Evolutionary conservation across 2,888 invertebrate genomes (phyloP), one percentile per base, ranked within the genome.

Genomic region (Cheilosia soror): DNA sequence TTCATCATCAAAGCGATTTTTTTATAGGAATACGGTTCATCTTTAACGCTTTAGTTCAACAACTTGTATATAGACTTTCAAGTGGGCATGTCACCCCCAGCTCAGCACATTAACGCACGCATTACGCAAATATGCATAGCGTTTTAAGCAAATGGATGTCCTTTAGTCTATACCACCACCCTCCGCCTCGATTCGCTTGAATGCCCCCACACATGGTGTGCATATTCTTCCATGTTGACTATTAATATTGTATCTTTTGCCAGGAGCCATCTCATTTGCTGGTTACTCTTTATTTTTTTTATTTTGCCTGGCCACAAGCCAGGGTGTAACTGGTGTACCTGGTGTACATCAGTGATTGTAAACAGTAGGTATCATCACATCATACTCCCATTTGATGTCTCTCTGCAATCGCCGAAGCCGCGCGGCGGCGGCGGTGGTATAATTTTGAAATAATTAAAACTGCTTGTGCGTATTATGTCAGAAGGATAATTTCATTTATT

Each of bases 401-500:
- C 44, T 7, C 15, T 63, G 47, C 27, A 60, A 42, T 40, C 40
- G 27, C 42, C 11, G 37, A 25, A 25, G 27, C 42, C 11, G 37
- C 9, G 33, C 33, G 9, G 9, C 33, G 40, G 33, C 33, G 9
- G 9, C 33, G 40, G 66, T 49, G 42, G 55, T 62, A 53, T 53
- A 60, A 53, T 68, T 77, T 62, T 51, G 42, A 69, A 77, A 62
- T 69, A 69, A 77, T 77, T 60, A 77, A 69, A 78, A 69, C 77
- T 68, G 68, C 53, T 68, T 78, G 62, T 63, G 53, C 55, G 76
- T 68, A 68, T 75, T 72, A 51, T 73, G 55, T 66, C 80, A 75
- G 51, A 65, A 51, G 57, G 62, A 81, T 76, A 81, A 75, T 75
- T 81, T 69, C 81, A 81, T 75, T 75, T 75, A 66, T 53, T 66